Conservation (phyloP, 2,797 vertebrate species). For the Microctenopoma stevenorrisi region DNA sequence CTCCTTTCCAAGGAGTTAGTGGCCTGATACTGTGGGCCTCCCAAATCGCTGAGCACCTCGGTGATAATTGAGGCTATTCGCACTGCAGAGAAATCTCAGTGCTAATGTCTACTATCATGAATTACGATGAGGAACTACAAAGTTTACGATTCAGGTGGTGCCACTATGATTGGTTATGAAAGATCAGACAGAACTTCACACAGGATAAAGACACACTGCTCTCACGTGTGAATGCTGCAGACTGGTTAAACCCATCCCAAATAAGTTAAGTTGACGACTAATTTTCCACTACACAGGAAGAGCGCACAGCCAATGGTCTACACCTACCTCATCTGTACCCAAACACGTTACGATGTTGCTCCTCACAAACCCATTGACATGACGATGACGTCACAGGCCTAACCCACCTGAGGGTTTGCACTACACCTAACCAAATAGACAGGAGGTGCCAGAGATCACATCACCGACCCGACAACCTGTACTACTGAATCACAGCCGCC, state of each 20-base stretch:
- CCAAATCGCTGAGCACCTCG: conserved; percentile 38
- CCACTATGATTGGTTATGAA: not conserved
- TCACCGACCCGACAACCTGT: too few species aligned
- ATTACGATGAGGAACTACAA: not conserved
- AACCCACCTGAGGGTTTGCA: too few species aligned
- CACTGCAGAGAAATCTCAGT: conserved; percentile 6
- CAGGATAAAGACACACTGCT: not conserved
- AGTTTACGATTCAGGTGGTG: not conserved
- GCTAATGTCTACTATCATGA: not conserved
- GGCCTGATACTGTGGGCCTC: conserved; percentile 16
- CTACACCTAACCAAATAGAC: too few species aligned
- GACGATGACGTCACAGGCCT: too few species aligned
- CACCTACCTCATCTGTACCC: too few species aligned
- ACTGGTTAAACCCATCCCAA: conserved; percentile 9
- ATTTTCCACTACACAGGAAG: too few species aligned
- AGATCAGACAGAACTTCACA: not conserved
- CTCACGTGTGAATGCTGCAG: not conserved
- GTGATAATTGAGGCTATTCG: conserved; percentile 18
- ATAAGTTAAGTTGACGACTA: not conserved
- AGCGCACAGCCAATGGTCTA: too few species aligned
- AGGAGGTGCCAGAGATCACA: too few species aligned
- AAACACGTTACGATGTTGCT: too few species aligned
- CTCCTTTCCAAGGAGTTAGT: conserved; percentile 19
- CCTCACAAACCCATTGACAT: too few species aligned
- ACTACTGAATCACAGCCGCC: too few species aligned